Base-by-base conservation (phyloP, 2,888 invertebrate genomes). In the Caenorhabditis sp. region DNA sequence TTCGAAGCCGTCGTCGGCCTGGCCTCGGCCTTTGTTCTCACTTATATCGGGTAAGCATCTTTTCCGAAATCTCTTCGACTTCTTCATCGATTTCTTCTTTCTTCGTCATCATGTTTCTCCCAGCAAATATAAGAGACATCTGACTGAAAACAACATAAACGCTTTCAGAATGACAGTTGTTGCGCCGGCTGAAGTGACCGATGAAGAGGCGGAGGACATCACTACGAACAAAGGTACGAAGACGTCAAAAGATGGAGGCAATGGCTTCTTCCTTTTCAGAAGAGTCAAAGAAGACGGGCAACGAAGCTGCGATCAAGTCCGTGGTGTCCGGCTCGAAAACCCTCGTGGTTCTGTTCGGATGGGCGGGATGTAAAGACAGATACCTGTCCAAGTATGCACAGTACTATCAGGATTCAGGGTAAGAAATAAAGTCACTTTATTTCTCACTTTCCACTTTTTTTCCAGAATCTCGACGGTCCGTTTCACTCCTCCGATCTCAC, bases 291-390 rank as follows among this genome's bases (percentile, higher is more conserved):
- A 65, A 72, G 20, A 22, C 62, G 0, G 71, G 66, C 5, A 46
- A 46, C 20, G 77, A 77, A 52, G 41, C 63, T 6, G 65, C 72
- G 2, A 72, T 77, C 26, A 66, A 43, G 15, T 37, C 41, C 13
- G 9, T 77, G 17, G 65, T 73, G 4, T 24, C 52, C 22, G 70
- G 58, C 26, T 79, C 76, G 22, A 74, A 71, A 27, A 76, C 94
- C 39, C 92, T 94, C 52, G 92, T 94, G 30, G 90, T 93, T 75
- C 90, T 94, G 78, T 91, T 94, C 76, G 94, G 94, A 35, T 94
- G 94, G 94, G 93, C 93, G 55, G 94, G 94, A 39, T 93, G 94
- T 89, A 92, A 93, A 89, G 94, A 94, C 89, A 92, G 93, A 87
- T 93, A 94, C 89, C 89, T 94, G 61, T 92, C 93, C 83, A 94